A percentile compares a stretch with the other conserved stretches of the same genome.
Evolutionary conservation across 2,797 vertebrate species (phyloP).

Genomic region (Dryobates pubescens): DNA sequence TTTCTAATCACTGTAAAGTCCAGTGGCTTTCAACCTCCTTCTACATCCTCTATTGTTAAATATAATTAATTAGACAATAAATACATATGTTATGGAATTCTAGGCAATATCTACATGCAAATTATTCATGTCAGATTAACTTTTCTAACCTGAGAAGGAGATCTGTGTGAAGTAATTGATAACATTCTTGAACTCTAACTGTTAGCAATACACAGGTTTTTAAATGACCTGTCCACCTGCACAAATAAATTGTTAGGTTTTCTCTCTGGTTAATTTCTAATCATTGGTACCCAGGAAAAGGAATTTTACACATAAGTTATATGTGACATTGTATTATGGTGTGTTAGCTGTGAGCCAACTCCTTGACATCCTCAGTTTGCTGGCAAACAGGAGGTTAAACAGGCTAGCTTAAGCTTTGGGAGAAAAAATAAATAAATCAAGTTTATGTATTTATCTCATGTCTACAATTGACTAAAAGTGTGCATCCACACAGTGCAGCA

Average conservation of each 20-base stretch:
- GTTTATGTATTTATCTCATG: background rate
- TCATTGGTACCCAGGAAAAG: background rate
- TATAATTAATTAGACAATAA: background rate
- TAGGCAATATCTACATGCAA: background rate
- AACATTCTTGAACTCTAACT: background rate
- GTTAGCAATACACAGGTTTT: background rate
- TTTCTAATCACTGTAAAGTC: background rate
- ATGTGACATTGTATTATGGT: background rate
- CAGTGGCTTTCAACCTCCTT: background rate
- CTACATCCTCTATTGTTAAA: background rate
- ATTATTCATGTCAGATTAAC: background rate
- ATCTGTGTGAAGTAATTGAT: background rate
- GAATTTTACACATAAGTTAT: background rate
- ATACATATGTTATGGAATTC: background rate
- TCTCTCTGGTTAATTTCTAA: background rate
- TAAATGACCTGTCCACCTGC: background rate
- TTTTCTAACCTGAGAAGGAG: background rate
- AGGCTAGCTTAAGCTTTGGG: background rate
- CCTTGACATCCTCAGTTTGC: background rate
- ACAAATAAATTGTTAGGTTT: background rate
- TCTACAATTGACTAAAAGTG: background rate
- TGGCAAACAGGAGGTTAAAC: background rate
- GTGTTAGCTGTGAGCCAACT: background rate
- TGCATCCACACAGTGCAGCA: fast-evolving
- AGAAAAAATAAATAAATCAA: background rate